Percentiles rank a stretch among this genome's conserved stretches.
These are phyloP conservation scores for Bufo gargarizans DNA, from an alignment of 2,113 vertebrate species.

Conservation along the genomic window DNA sequence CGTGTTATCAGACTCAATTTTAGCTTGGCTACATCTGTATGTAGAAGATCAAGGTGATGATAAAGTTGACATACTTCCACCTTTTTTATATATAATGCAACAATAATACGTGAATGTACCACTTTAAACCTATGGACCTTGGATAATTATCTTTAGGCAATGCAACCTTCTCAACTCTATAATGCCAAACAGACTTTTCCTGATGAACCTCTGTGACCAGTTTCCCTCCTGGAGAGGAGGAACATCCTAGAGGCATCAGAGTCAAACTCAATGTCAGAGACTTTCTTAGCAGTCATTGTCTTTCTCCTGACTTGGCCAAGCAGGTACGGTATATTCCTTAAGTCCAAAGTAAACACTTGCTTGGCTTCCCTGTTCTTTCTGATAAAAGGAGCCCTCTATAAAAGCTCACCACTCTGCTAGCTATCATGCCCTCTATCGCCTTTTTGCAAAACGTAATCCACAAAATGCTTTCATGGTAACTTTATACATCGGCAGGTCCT, in stretches of 20 bases:
- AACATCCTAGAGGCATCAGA: constrained; percentile 62
- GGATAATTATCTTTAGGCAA: constrained; percentile 61
- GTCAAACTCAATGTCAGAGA: constrained; percentile 51
- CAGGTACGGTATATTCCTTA: constrained; percentile 66
- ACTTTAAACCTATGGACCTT: constrained; percentile 3
- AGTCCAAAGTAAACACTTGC: constrained; percentile 65
- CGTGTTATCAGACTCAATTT: no score
- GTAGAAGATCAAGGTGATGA: no score
- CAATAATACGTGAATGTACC: neutral
- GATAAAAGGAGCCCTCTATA: constrained; percentile 61
- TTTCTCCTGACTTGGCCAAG: constrained; percentile 59
- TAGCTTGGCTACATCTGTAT: no score
- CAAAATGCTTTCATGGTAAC: constrained; percentile 94
- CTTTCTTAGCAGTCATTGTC: constrained; percentile 61
- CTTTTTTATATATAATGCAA: neutral
- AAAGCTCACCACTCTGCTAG: constrained; percentile 66
- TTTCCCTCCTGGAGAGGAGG: constrained; percentile 59
- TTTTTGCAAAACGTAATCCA: constrained; percentile 86
- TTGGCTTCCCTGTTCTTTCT: constrained; percentile 66
- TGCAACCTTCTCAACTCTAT: constrained; percentile 65
- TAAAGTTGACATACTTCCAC: neutral
- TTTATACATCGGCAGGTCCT: constrained; percentile 80
- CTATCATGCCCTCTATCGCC: constrained; percentile 77
- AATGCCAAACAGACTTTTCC: constrained; percentile 63
- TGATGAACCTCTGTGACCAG: constrained; percentile 38